A percentile compares a stretch with the other conserved stretches of the same genome.
Conservation (phyloP, 92 coral and sea anemone genomes). For the Porites lobata region DNA sequence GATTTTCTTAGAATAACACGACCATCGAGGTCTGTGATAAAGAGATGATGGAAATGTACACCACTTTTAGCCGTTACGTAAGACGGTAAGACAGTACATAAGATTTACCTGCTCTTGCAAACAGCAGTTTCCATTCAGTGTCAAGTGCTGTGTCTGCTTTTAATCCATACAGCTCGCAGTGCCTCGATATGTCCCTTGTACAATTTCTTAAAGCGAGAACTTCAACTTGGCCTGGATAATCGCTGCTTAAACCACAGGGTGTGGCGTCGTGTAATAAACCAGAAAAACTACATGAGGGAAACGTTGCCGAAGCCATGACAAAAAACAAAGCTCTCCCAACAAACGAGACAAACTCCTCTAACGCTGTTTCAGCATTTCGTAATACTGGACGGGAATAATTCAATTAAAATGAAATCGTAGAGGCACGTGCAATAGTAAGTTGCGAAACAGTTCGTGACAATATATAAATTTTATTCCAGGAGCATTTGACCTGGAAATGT, state of each 20-base stretch:
- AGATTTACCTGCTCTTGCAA: not conserved
- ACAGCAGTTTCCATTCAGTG: not conserved
- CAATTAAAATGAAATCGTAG: not conserved
- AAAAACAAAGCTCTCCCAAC: conserved; percentile 6
- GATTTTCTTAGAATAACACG: too few relatives aligned
- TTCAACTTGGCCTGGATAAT: conserved; percentile 3
- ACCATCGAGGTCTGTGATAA: too few relatives aligned
- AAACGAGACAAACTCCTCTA: conserved; percentile 13
- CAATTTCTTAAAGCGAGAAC: not conserved
- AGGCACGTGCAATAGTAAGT: not conserved
- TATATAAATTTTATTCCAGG: conserved; percentile 3
- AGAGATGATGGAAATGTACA: not conserved
- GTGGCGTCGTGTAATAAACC: conserved; percentile 3
- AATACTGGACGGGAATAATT: not conserved
- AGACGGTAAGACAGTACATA: not conserved
- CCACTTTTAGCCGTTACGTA: not conserved
- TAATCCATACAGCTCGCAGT: conserved; percentile 19
- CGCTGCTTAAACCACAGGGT: conserved; percentile 3
- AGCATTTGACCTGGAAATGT: conserved; percentile 20
- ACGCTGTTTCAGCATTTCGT: not conserved
- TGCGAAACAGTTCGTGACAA: conserved; percentile 10
- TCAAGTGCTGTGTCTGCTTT: not conserved
- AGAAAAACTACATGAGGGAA: conserved; percentile 19
- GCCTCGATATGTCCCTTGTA: conserved; percentile 4
- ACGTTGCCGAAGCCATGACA: conserved; percentile 27